Percentiles rank a stretch among this genome's conserved stretches.
These are phyloP conservation scores for Troides helena DNA, from an alignment of 2,888 invertebrate genomes.

Conservation along the genomic window DNA sequence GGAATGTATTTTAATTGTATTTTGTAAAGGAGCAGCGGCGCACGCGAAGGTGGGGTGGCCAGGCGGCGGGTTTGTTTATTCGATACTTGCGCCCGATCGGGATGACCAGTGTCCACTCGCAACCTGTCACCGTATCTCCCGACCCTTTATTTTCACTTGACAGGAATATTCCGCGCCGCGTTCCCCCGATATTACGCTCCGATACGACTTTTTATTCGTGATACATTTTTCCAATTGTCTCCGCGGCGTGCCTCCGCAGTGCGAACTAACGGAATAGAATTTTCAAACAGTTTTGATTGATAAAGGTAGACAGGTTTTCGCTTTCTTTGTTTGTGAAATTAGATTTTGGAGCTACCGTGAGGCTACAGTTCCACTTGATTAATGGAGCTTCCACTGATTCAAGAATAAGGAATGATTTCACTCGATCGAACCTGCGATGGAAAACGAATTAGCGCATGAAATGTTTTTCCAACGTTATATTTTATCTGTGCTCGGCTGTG, in stretches of 20 bases:
- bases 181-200: conserved; percentile 77
- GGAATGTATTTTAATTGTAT: conserved; percentile 50
- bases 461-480: conserved; percentile 43
- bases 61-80: conserved; percentile 73
- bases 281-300: conserved; percentile 79
- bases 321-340: conserved; percentile 78
- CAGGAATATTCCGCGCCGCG: conserved; percentile 73
- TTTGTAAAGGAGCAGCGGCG: conserved; percentile 56
- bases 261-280: conserved; percentile 76
- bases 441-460: conserved; percentile 49
- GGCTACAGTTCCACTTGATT: conserved; percentile 75
- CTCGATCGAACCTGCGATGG: conserved; percentile 56
- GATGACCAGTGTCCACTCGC: conserved; percentile 75
- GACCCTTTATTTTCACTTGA: conserved; percentile 79
- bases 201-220: conserved; percentile 78
- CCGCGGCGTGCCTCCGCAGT: conserved; percentile 62
- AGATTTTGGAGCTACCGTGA: conserved; percentile 72
- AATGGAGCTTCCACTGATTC: conserved; percentile 67
- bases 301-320: conserved; percentile 78
- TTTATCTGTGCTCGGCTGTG: conserved; percentile 53
- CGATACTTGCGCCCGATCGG: conserved; percentile 65
- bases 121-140: conserved; percentile 76
- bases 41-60: conserved; percentile 68
- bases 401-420: conserved; percentile 62
- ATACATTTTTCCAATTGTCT: conserved; percentile 79